Base-by-base conservation (phyloP, 1,140 invertebrate species). In the Sitobion miscanthi region DNA sequence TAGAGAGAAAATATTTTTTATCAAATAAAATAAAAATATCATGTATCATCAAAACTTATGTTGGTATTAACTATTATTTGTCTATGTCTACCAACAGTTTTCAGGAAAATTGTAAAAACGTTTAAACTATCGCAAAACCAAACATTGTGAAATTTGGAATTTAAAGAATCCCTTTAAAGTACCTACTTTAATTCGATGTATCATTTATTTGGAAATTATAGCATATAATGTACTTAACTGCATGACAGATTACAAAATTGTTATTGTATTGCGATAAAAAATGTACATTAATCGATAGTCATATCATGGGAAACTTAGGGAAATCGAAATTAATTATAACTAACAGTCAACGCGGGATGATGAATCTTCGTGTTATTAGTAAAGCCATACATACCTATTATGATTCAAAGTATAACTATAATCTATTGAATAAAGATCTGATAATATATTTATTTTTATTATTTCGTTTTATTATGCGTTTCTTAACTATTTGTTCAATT, bases 381-480 rank as follows among this genome's bases (percentile, higher is more conserved):
- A n/a, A 30, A 45, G 23, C 38, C 4, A 45, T 42, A 30, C 23
- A 2, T 25, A 86, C 9, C 4, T n/a, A n/a, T 77, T 5, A 77
- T 77, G 30, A n/a, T 69, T 69, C 30, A 69, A 20, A 21, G 4
- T 54, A 77, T 35, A n/a, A 17, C 62, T 35, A 35, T 77, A 77
- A 77, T 17, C 11, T 77, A n/a, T 69, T 77, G n/a, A 35, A n/a
- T n/a, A n/a, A 14, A 77, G 17, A 77, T 77, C 62, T 69, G 62
- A 77, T 17, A 77, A n/a, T 77, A 86, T 86, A 25, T 52, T 87
- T 52, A 87, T 87, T 87, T 87, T 69, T 62, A 62, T 62, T 30
- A 62, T 62, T 86, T 87, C 35, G 49, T 49, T 49, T n/a, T 57
- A 54, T 54, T 54, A 42, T 57, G n/a, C 17, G 49, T 88, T 88